Evolutionary conservation across 2,113 vertebrate genomes (phyloP).

Genomic region (Mixornis gularis): DNA sequence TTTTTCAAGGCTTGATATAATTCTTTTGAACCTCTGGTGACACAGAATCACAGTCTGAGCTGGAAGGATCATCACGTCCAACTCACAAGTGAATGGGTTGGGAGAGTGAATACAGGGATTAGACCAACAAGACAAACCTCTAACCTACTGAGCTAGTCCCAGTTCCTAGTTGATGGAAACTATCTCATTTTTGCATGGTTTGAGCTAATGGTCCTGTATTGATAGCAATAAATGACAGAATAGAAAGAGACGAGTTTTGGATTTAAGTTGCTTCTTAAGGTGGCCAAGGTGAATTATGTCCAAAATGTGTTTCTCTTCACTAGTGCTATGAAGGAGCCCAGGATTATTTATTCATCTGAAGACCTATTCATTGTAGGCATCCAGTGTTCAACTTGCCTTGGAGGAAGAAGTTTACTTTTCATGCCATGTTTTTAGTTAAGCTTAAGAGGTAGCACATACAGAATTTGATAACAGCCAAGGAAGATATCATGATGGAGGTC

Average conservation of each 20-base stretch:
- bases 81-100: not conserved
- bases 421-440: not conserved
- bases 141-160: not conserved
- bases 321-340: accelerated
- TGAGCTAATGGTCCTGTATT: not conserved
- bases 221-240: not conserved
- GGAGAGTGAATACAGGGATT: not conserved
- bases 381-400: not conserved
- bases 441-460: not conserved
- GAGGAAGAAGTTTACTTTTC: not conserved
- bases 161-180: not conserved
- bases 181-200: not conserved
- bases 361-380: not conserved
- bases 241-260: not conserved
- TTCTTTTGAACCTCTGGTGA: not conserved
- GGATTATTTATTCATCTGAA: not conserved
- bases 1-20: not conserved
- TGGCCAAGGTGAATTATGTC: not conserved
- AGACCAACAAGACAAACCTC: not conserved
- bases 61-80: not conserved
- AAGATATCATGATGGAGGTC: not conserved
- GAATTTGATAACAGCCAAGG: not conserved
- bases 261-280: not conserved
- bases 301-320: not conserved
- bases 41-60: not conserved